Conservation (phyloP, 2,113 vertebrate genomes). For the Tragelaphus strepsiceros region DNA sequence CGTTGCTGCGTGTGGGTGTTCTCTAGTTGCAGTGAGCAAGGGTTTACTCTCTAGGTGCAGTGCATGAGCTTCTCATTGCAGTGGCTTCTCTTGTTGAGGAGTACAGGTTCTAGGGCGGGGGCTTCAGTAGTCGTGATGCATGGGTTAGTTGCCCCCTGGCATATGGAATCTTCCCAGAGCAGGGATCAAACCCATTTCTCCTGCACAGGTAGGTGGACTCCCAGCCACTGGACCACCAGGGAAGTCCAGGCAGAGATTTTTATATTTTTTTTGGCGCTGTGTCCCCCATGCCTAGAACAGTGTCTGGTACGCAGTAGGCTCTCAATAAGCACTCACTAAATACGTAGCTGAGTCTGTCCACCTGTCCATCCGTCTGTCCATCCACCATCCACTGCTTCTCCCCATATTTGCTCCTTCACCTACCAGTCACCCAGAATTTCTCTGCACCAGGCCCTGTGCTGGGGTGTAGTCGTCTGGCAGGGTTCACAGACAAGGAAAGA, state of each 20-base stretch:
- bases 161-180: not conserved
- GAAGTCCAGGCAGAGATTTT: not conserved
- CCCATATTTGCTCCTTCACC: not conserved
- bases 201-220: not conserved
- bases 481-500: not conserved
- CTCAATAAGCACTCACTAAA: not conserved
- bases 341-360: not conserved
- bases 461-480: not conserved
- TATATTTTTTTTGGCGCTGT: not conserved
- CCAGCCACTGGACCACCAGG: not conserved
- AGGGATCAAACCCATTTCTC: not conserved
- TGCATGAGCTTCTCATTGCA: not conserved
- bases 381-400: not conserved
- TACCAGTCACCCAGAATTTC: not conserved
- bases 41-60: not conserved
- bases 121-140: not conserved
- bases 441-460: not conserved
- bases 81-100: not conserved
- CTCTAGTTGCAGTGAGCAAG: not conserved
- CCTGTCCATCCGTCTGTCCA: not conserved
- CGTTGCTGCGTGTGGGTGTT: fast-evolving
- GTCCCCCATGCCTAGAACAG: not conserved
- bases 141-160: not conserved
- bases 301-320: not conserved
- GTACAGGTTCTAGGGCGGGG: not conserved